A percentile compares a stretch with the other conserved stretches of the same genome.
Evolutionary conservation across 1,140 invertebrate species (phyloP).

Genomic region (Acromyrmex charruanus): DNA sequence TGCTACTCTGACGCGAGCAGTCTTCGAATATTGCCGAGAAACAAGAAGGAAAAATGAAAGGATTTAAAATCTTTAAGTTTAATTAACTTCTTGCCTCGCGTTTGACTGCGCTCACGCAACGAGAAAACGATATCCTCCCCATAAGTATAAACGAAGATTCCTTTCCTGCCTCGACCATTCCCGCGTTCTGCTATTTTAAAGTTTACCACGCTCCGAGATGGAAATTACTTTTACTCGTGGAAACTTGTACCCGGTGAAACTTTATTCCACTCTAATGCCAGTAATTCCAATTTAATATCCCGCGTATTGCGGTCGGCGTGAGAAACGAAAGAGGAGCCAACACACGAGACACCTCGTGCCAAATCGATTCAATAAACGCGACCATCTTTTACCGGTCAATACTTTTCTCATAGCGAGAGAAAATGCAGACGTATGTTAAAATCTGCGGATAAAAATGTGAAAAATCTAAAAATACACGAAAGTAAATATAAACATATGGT

Average conservation of each 20-base stretch:
- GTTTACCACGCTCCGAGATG: constrained; percentile 31
- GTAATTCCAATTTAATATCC: constrained; percentile 58
- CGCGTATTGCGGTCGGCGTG: constrained; percentile 44
- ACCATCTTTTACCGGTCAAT: background rate
- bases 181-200: constrained; percentile 42
- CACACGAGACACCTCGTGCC: constrained; percentile 28
- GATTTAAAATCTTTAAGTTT: constrained; percentile 44
- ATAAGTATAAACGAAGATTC: constrained; percentile 51
- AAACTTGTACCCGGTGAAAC: constrained; percentile 35
- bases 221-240: constrained; percentile 51
- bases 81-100: constrained; percentile 47
- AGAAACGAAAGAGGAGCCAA: constrained; percentile 30
- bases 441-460: background rate
- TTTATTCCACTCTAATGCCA: constrained; percentile 46
- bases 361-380: constrained; percentile 47
- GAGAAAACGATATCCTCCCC: constrained; percentile 27
- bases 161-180: constrained; percentile 1
- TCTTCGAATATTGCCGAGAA: background rate
- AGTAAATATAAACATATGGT: background rate
- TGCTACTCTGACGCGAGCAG: background rate
- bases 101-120: background rate
- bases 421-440: background rate
- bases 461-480: background rate
- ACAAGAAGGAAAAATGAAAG: background rate
- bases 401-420: background rate